Evolutionary conservation across 2,113 vertebrate species (phyloP), one percentile per base, ranked within the genome.

Genomic region (Cheilinus undulatus): DNA sequence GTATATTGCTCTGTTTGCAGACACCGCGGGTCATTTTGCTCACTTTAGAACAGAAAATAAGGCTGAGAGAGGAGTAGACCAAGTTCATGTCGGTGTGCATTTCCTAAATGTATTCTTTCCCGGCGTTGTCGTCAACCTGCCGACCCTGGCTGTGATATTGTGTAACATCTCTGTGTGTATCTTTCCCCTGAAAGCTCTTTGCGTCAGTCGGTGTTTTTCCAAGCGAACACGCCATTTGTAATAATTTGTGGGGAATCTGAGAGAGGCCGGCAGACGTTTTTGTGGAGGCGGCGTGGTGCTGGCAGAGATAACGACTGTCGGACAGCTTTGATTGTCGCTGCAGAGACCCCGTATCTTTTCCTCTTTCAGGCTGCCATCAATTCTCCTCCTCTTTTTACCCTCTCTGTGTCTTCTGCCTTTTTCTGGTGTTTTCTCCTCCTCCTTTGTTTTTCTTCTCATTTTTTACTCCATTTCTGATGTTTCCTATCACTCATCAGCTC

Each of bases 261-360:
- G 34, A 1, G 28, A 34, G 23, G 52, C 30, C 53, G 4, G 69
- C 27, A 40, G 75, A 62, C 17, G 30, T 54, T 64, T n/a, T 13
- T 32, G 59, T 36, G 69, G 64, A 65, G 74, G 69, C 28, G 26
- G 50, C 14, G 2, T 12, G 4, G 27, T 15, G 51, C 57, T 36
- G 28, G 27, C 61, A 42, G 42, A 61, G 71, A 76, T 63, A 49
- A 59, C 19, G 8, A 66, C 32, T 0, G 0, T 68, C 51, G 34
- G 54, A 69, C 51, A 15, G 36, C 75, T 75, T 57, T 71, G 80
- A 78, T 61, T 56, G 45, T 53, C 28, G 1, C 63, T 27, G 56
- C 59, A 10, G 57, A 63, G 26, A 28, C 32, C n/a, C 36, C 17
- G 6, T 10, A 49, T 52, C 50, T 2, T 59, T 54, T 52, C 28